Evolutionary conservation across 1,140 invertebrate species (phyloP), one percentile per base, ranked within the genome.

Genomic region (Magallana ariakensis): DNA sequence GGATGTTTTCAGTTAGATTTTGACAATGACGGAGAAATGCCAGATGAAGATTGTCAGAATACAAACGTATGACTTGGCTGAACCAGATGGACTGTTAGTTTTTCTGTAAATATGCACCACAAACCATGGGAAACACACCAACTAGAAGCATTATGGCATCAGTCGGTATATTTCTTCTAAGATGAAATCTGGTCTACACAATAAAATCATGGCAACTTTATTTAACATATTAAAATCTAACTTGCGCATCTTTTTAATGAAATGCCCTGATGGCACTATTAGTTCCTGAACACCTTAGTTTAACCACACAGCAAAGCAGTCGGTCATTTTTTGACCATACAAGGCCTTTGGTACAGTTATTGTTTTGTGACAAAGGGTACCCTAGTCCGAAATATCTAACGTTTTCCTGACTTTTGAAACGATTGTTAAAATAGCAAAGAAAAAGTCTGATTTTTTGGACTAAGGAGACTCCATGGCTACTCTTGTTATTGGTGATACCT

Each of bases 401-500:
- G n/a, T n/a, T n/a, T n/a, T n/a, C n/a, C n/a, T n/a, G n/a, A n/a
- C n/a, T n/a, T n/a, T n/a, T n/a, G n/a, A n/a, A n/a, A n/a, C n/a
- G n/a, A n/a, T n/a, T n/a, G n/a, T n/a, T n/a, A n/a, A n/a, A n/a
- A n/a, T n/a, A n/a, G n/a, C n/a, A n/a, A n/a, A n/a, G n/a, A n/a
- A n/a, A n/a, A n/a, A n/a, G n/a, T n/a, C n/a, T n/a, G n/a, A n/a
- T n/a, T n/a, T n/a, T n/a, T n/a, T n/a, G n/a, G n/a, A n/a, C n/a
- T n/a, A n/a, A n/a, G n/a, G n/a, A n/a, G n/a, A 57, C 55, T 8
- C n/a, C 16, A n/a, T 66, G 46, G 33, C 16, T 9, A 85, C 87
- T 57, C 57, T 89, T 60, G 86, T 89, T 60, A 54, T 87, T 15
- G 88, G 87, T 84, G 84, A 86, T 9, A 89, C 86, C 11, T 85